Evolutionary conservation across 92 coral and sea anemone species (phyloP).

Genomic region (Bergia sp.): DNA sequence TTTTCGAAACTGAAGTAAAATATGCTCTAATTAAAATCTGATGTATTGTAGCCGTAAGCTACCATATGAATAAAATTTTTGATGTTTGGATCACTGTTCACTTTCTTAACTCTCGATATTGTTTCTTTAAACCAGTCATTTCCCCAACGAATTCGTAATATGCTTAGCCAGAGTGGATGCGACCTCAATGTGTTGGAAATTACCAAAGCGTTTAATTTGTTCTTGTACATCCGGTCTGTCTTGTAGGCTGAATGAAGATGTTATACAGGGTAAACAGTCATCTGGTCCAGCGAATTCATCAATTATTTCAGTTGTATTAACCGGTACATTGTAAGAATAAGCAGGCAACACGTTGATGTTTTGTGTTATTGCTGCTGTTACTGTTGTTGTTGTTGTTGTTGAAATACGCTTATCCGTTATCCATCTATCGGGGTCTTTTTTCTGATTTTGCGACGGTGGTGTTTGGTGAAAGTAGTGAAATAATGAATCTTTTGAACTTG

Average conservation of each 20-base stretch:
- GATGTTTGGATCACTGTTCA: neutral
- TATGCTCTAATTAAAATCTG: too few relatives aligned
- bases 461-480: neutral
- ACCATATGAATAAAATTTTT: too few relatives aligned
- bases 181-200: constrained; percentile 21
- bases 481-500: neutral
- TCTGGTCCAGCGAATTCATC: constrained; percentile 35
- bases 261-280: constrained; percentile 15
- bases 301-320: constrained; percentile 1
- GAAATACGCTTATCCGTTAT: neutral
- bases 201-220: constrained; percentile 17
- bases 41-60: too few relatives aligned
- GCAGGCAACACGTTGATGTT: neutral
- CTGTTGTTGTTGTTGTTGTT: neutral
- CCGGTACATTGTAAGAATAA: neutral
- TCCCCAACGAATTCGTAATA: neutral
- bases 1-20: too few relatives aligned
- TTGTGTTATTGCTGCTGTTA: neutral
- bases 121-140: constrained; percentile 6
- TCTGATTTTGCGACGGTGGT: neutral
- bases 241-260: constrained; percentile 27
- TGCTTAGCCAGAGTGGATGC: neutral
- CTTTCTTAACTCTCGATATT: neutral
- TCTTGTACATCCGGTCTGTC: constrained; percentile 39
- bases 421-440: neutral